phyloP scores from a whole-genome alignment of 2,797 vertebrate genomes.

The Loris lydekkerianus region DNA sequence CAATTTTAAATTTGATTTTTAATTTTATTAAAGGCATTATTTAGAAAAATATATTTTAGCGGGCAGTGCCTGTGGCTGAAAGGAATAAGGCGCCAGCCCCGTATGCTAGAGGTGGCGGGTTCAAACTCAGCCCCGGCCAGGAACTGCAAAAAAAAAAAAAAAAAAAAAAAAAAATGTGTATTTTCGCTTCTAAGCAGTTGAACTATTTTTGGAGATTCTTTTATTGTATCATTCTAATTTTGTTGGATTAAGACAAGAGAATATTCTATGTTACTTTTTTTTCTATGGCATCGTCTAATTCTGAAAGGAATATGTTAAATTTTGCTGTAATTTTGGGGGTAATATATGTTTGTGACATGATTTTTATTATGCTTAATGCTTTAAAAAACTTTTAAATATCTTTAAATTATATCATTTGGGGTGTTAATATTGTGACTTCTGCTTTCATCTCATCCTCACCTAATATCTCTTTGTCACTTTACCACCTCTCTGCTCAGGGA shows the following conservation, averaged over 20 bases:
- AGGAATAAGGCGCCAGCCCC: too few species aligned
- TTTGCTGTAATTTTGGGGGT: not conserved
- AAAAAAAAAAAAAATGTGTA: not conserved
- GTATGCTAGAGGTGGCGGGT: too few species aligned
- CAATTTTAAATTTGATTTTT: conserved; percentile 23
- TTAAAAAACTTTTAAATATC: not conserved
- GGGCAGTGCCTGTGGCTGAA: too few species aligned
- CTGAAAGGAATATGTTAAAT: not conserved
- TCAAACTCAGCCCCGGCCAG: too few species aligned
- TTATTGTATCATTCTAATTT: conserved; percentile 9
- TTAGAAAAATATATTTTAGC: conserved; percentile 41
- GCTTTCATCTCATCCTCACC: not conserved
- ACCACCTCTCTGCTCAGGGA: not conserved
- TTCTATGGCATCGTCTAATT: not conserved
- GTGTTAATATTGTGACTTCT: not conserved
- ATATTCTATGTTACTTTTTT: not conserved
- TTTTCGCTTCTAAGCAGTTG: conserved; percentile 19
- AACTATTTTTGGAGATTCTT: not conserved
- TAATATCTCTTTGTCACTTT: not conserved
- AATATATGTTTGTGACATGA: not conserved
- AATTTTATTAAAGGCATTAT: not conserved
- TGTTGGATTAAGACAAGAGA: not conserved
- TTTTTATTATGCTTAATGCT: not conserved
- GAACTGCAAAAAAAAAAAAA: not conserved
- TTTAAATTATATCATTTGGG: not conserved